These are phyloP conservation scores for Caenorhabditis doughertyi DNA, from an alignment of 2,888 invertebrate genomes.

Conservation along the genomic window DNA sequence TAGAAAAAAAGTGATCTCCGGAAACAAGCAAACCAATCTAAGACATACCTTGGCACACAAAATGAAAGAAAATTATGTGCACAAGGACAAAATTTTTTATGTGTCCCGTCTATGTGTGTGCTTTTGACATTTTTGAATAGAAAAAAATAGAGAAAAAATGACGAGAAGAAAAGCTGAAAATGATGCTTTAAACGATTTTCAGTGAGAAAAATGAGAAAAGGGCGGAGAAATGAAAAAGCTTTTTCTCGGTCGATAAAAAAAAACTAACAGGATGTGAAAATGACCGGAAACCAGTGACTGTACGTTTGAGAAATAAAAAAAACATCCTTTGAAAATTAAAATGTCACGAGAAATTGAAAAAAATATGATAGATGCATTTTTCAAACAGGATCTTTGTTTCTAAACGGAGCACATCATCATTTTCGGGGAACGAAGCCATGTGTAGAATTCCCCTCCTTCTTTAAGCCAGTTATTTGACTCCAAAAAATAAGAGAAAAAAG, in stretches of 20 bases:
- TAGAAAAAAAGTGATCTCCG: conserved; percentile 17
- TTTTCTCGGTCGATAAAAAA: background rate
- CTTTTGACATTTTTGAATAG: conserved; percentile 9
- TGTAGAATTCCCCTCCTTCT: conserved; percentile 15
- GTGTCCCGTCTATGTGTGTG: background rate
- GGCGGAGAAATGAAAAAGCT: background rate
- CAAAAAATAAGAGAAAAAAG: background rate
- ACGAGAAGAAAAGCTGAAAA: background rate
- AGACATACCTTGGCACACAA: background rate
- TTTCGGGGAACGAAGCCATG: conserved; percentile 9
- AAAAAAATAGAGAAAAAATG: background rate
- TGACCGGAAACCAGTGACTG: background rate
- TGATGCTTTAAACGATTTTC: background rate
- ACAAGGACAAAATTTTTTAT: conserved; percentile 5
- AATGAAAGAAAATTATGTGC: conserved; percentile 37
- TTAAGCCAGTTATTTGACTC: background rate
- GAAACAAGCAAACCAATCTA: background rate
- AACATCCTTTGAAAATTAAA: no score
- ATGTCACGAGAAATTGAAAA: no score
- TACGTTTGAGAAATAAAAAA: no score
- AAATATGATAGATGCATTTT: no score
- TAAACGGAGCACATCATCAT: no score
- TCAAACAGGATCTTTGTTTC: no score
- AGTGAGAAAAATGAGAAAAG: background rate
- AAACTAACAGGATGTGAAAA: no score